Percentiles rank a stretch among this genome's conserved stretches.
Conservation (phyloP, 1,140 invertebrate genomes). For the Drosophila bocqueti region DNA sequence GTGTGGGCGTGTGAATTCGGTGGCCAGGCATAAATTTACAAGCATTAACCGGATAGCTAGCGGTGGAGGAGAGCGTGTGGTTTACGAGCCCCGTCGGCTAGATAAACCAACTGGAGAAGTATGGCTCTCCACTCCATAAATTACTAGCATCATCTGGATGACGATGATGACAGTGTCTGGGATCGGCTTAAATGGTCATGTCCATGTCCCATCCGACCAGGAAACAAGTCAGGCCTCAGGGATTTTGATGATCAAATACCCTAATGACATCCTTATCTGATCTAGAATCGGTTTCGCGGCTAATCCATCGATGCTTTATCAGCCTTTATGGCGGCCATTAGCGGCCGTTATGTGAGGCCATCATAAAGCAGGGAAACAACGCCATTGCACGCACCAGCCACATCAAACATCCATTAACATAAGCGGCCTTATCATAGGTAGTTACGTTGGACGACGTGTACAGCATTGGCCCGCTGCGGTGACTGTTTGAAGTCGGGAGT, state of each 20-base stretch:
- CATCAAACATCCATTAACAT: conserved; percentile 45
- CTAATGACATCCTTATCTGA: conserved; percentile 2
- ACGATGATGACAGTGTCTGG: conserved; percentile 15
- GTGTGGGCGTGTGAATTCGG: conserved; percentile 35
- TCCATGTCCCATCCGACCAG: conserved; percentile 5
- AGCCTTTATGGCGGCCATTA: conserved; percentile 26
- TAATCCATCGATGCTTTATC: conserved; percentile 51
- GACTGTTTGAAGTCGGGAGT: conserved; percentile 37
- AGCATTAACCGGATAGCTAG: conserved; percentile 19
- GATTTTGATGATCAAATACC: not conserved
- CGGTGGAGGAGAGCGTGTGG: not conserved
- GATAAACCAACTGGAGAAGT: conserved; percentile 11
- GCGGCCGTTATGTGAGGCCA: conserved; percentile 8
- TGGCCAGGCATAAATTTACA: conserved; percentile 37
- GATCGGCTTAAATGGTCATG: conserved; percentile 14
- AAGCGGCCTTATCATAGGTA: conserved; percentile 43
- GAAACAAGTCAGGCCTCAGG: not conserved
- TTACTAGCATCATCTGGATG: not conserved
- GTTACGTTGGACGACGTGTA: not conserved
- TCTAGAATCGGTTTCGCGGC: conserved; percentile 10
- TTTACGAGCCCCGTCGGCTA: conserved; percentile 7
- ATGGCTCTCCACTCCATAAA: conserved; percentile 37
- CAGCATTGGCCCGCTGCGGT: conserved; percentile 41
- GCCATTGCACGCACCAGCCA: conserved; percentile 36
- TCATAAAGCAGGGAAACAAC: conserved; percentile 27